Evolutionary conservation across 2,113 vertebrate genomes (phyloP).

Genomic region (Catharus bicknelli): DNA sequence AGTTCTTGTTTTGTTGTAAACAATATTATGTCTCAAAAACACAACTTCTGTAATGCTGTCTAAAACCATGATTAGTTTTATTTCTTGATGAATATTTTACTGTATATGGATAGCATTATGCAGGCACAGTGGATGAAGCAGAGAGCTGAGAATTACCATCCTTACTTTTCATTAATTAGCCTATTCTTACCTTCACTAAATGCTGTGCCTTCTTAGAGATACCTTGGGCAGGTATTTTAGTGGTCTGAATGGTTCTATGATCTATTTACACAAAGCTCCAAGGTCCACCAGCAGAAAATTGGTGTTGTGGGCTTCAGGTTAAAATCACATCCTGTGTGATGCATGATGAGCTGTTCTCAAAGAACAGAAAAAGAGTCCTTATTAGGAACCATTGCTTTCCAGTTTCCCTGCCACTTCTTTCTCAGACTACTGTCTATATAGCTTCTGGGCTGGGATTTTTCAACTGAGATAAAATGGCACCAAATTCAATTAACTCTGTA

Average conservation of each 20-base stretch:
- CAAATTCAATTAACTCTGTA: background rate
- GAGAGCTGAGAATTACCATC: background rate
- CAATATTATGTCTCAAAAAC: background rate
- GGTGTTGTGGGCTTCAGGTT: background rate
- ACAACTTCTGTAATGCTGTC: background rate
- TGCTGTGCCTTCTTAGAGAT: background rate
- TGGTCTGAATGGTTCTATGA: background rate
- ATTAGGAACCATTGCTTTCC: background rate
- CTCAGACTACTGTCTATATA: background rate
- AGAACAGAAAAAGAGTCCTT: background rate
- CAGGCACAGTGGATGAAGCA: background rate
- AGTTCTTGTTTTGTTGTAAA: background rate
- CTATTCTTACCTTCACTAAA: background rate
- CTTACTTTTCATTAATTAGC: background rate
- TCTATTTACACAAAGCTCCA: background rate
- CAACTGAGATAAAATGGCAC: background rate
- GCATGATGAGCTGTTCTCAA: background rate
- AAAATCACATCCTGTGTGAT: fast-evolving
- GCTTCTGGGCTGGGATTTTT: background rate
- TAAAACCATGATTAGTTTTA: background rate
- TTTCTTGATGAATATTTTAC: background rate
- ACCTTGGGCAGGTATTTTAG: background rate
- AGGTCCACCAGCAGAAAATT: background rate
- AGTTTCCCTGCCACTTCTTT: background rate
- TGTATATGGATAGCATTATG: background rate